Percentiles rank a stretch among this genome's conserved stretches.
These are phyloP conservation scores for Luscinia luscinia DNA, from an alignment of 2,797 vertebrate species.

Conservation along the genomic window DNA sequence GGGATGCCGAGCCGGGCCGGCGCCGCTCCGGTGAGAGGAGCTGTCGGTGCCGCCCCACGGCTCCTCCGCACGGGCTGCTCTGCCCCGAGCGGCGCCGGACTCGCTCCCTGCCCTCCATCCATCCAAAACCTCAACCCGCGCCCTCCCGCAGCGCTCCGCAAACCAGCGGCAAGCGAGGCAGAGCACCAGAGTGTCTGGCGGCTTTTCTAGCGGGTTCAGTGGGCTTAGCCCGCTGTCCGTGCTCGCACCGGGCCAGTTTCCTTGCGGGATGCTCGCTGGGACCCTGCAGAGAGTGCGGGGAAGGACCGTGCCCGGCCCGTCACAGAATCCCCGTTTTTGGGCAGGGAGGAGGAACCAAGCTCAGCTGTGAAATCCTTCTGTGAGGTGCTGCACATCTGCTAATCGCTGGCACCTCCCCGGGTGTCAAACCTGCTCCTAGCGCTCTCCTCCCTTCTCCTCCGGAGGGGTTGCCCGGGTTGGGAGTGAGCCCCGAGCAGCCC, in stretches of 20 bases:
- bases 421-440: fast-evolving
- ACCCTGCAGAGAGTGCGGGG: background rate
- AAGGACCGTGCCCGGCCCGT: background rate
- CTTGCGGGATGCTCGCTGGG: fast-evolving
- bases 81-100: too few species aligned
- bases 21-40: fast-evolving
- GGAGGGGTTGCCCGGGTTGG: background rate
- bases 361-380: fast-evolving
- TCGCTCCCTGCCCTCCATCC: fast-evolving
- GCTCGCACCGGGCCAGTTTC: background rate
- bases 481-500: background rate
- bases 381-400: fast-evolving
- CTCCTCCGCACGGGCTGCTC: too few species aligned
- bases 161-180: fast-evolving
- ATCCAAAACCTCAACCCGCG: fast-evolving
- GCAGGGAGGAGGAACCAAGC: fast-evolving
- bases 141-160: fast-evolving
- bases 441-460: background rate
- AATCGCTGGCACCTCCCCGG: too few species aligned
- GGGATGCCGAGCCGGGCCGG: fast-evolving
- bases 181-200: fast-evolving
- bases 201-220: fast-evolving
- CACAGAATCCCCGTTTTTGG: fast-evolving
- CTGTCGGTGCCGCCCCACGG: background rate
- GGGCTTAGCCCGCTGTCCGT: fast-evolving